Base-by-base conservation (phyloP, 1,140 invertebrate genomes). In the Sinella curviseta region DNA sequence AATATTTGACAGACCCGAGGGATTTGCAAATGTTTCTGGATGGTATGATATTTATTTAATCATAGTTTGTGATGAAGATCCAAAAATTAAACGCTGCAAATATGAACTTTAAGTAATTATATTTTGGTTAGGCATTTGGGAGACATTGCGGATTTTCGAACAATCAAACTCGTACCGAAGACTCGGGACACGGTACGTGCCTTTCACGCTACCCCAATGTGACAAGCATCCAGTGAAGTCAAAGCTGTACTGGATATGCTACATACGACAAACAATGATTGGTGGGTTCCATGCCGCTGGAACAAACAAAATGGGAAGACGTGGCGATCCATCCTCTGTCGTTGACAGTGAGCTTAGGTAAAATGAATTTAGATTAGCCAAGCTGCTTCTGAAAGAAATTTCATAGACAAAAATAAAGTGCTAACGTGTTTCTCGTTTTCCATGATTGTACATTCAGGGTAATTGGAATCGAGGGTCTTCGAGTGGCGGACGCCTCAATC, bases 191-290 rank as follows among this genome's bases (percentile, higher is more conserved):
- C 2, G 31, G 8, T 14, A 31, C 12, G 2, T 12, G 4, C 8
- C 26, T 14, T 14, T 33, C 1, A 82, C 74, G 20, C 74, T 85
- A 2, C 35, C 81, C 0, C 74, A 55, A 8, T 30, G 70, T 1
- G 76, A 77, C 0, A 12, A 84, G 12, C 12, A 75, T 0, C 70
- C 39, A 39, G 79, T 84, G 34, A 84, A 78, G 1, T 82, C 80
- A 0, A 85, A 86, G 34, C 74, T 80, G 1, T 88, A 87, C 74
- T 84, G 86, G 79, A 78, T 80, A 67, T 88, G 87, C 79, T 83
- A 84, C 60, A 83, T 84, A 0, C 78, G 84, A 60, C n/a, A n/a
- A 16, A 67, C 30, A 8, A n/a, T 34, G 26, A 35, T 28, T 2
- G 36, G 30, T n/a, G 73, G 73, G 30, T 60, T 35, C 30, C 70